Percentiles rank a stretch among this genome's conserved stretches.
phyloP scores from a whole-genome alignment of 2,797 vertebrate species.

The Falco columbarius region DNA sequence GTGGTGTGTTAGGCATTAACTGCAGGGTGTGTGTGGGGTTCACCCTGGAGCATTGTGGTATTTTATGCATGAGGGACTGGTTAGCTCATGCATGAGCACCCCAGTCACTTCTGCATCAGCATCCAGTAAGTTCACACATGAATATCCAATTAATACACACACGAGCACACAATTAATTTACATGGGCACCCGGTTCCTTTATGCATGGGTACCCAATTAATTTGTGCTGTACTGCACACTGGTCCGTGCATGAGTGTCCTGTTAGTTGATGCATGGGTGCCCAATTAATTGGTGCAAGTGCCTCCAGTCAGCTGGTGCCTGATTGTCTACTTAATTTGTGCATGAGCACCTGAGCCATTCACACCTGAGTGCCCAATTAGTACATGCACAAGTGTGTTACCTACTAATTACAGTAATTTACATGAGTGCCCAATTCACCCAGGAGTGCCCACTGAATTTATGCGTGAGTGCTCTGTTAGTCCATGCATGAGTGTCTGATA shows the following conservation, averaged over 20 bases:
- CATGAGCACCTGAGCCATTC: neutral
- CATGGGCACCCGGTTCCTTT: neutral
- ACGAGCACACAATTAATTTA: neutral
- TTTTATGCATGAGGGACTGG: neutral
- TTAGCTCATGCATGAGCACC: neutral
- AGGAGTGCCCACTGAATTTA: neutral
- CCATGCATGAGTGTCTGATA: neutral
- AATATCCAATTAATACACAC: neutral
- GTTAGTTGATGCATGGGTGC: neutral
- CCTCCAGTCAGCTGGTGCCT: neutral
- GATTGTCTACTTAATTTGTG: neutral
- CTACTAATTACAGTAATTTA: slow-evolving; percentile 34
- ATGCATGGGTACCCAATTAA: neutral
- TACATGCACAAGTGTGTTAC: neutral
- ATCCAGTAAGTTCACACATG: neutral
- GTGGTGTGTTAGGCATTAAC: neutral
- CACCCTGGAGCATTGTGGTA: fast-evolving
- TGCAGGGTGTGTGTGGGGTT: neutral
- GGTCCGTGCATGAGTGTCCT: neutral
- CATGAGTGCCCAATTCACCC: neutral
- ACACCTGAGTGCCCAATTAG: slow-evolving; percentile 7
- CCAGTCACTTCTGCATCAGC: neutral
- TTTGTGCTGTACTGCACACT: neutral
- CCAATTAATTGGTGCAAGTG: neutral
- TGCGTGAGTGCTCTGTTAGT: neutral